Base-by-base conservation (phyloP, 1,140 invertebrate genomes). In the Drosophila grimshawi region DNA sequence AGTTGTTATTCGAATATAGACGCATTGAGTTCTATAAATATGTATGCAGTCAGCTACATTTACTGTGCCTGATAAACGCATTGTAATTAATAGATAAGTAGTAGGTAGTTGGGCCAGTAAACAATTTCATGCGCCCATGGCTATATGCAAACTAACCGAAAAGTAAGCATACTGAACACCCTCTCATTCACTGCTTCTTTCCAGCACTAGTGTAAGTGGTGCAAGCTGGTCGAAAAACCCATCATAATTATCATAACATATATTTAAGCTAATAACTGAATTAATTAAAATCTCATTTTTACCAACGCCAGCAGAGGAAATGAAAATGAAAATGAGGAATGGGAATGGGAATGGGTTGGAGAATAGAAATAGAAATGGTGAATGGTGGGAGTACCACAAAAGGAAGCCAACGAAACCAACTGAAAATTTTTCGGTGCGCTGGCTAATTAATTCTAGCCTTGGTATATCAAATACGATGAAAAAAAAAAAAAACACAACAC, bases 231-330 rank as follows among this genome's bases (percentile, higher is more conserved):
- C 29, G 30, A 68, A 43, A 68, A 68, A 60, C 62, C 69, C 61
- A 70, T 63, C 39, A 70, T 56, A 67, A 59, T 57, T 70, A 61
- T 86, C 77, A 80, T 79, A 88, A 71, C 82, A 86, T 88, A 86
- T 88, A 88, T 86, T 88, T 86, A 80, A 69, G 76, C 85, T 88
- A 88, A 88, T 88, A 88, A 88, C 85, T 88, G 85, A 88, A 88
- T 88, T 88, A 88, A 88, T 88, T 88, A 88, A 88, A 88, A 89
- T 88, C 85, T 80, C 85, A 88, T 88, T 89, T 88, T 71, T 49
- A 80, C 10, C 61, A 79, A 51, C 43, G 57, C 41, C 35, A 57
- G 68, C 35, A 51, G 30, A 59, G 63, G 39, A 63, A 63, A 63
- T 62, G 60, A 32, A 63, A 63, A 63, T 62, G 60, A 32, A 37